Evolutionary conservation across 2,888 invertebrate species (phyloP).

Genomic region (Coelogynopora nodosa): DNA sequence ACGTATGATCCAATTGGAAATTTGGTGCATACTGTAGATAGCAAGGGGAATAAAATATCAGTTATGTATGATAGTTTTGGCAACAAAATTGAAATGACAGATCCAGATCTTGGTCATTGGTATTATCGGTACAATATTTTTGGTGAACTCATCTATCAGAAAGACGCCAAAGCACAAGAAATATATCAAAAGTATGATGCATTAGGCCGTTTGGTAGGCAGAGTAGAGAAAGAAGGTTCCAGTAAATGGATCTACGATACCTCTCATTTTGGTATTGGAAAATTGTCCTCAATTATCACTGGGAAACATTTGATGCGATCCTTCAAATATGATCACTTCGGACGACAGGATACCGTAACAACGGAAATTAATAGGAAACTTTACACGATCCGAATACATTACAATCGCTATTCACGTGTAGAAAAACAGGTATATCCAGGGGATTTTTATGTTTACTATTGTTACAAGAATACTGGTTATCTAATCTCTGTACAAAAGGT

Average conservation of each 20-base stretch:
- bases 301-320: neutral
- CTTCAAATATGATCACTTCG: neutral
- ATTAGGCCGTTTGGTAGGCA: conserved; percentile 37
- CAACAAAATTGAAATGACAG: conserved; percentile 38
- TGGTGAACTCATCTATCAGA: conserved; percentile 41
- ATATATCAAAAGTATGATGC: conserved; percentile 33
- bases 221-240: conserved; percentile 21
- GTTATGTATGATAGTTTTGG: conserved; percentile 42
- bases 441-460: neutral
- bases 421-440: neutral
- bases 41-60: conserved; percentile 1
- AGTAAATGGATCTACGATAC: conserved; percentile 40
- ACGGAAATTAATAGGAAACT: neutral
- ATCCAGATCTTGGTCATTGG: conserved; percentile 44
- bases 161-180: conserved; percentile 43
- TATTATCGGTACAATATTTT: conserved; percentile 42
- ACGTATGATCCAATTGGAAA: conserved; percentile 43
- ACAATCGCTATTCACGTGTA: neutral
- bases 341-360: neutral
- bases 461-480: neutral
- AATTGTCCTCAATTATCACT: conserved; percentile 27
- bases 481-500: neutral
- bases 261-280: conserved; percentile 32
- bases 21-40: conserved; percentile 40
- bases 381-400: neutral